Percentiles rank a stretch among this genome's conserved stretches.
phyloP scores from a whole-genome alignment of 2,797 vertebrate species.

The Rhinogobio ventralis region DNA sequence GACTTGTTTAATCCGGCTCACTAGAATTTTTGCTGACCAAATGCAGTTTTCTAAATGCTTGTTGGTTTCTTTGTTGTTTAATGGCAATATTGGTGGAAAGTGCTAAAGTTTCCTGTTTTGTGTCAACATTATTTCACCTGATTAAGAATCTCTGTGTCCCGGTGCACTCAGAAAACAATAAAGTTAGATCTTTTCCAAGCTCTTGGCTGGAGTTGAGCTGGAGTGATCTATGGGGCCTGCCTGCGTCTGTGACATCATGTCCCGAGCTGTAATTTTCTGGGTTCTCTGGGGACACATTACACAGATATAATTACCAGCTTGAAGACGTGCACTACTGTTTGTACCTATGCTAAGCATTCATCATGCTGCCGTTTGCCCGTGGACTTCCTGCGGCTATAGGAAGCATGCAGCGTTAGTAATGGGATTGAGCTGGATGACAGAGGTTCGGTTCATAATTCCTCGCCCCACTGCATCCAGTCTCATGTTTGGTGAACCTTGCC shows the following conservation, averaged over 20 bases:
- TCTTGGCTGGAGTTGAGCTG: constrained; percentile 40
- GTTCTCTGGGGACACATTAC: constrained; percentile 68
- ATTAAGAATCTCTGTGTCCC: constrained; percentile 1
- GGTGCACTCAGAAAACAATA: constrained; percentile 16
- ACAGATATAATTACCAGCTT: constrained; percentile 73
- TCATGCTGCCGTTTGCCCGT: constrained; percentile 54
- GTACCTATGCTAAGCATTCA: constrained; percentile 63
- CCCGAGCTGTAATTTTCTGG: constrained; percentile 64
- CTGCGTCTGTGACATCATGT: constrained; percentile 65
- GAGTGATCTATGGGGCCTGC: constrained; percentile 66
- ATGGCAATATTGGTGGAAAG: neutral
- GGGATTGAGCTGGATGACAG: constrained; percentile 35
- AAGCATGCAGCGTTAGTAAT: constrained; percentile 36
- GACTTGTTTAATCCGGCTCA: neutral
- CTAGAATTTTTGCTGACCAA: neutral
- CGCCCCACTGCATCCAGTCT: constrained; percentile 8
- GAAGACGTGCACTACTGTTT: constrained; percentile 65
- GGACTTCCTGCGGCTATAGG: constrained; percentile 16
- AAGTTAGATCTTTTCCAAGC: neutral
- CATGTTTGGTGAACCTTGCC: constrained; percentile 7
- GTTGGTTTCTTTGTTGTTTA: neutral
- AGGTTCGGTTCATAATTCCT: constrained; percentile 36
- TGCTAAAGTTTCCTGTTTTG: neutral
- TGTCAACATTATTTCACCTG: neutral
- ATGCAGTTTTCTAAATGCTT: neutral